phyloP scores from a whole-genome alignment of 2,888 invertebrate species.

The Hipparchia sbordonii region DNA sequence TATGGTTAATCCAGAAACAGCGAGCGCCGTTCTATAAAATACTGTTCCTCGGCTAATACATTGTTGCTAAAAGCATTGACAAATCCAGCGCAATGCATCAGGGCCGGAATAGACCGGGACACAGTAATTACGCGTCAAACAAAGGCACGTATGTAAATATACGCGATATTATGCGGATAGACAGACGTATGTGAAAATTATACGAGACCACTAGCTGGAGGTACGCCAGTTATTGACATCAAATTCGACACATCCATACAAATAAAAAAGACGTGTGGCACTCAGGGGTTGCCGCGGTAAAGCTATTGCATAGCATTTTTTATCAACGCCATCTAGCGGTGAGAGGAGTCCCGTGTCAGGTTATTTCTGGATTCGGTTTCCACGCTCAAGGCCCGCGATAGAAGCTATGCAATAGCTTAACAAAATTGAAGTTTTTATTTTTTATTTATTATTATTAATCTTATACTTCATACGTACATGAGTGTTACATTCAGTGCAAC shows the following conservation, averaged over 20 bases:
- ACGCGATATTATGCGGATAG: constrained; percentile 68
- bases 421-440: too few relatives aligned
- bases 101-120: constrained; percentile 46
- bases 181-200: constrained; percentile 80
- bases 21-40: not conserved
- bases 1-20: not conserved
- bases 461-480: too few relatives aligned
- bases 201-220: constrained; percentile 56
- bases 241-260: constrained; percentile 35
- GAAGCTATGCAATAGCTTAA: too few relatives aligned
- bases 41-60: constrained; percentile 11
- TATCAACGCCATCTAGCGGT: too few relatives aligned
- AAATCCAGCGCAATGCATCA: constrained; percentile 62
- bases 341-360: too few relatives aligned
- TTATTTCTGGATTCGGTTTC: too few relatives aligned
- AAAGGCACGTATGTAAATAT: constrained; percentile 76
- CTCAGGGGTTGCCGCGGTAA: too few relatives aligned
- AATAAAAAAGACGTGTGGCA: too few relatives aligned
- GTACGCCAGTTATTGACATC: constrained; percentile 41
- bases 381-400: too few relatives aligned
- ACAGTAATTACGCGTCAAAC: constrained; percentile 74
- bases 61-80: constrained; percentile 55
- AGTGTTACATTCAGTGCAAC: too few relatives aligned
- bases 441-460: too few relatives aligned
- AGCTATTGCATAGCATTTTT: too few relatives aligned